Base-by-base conservation (phyloP, 2,797 vertebrate genomes). In the Gallinago stenura region DNA sequence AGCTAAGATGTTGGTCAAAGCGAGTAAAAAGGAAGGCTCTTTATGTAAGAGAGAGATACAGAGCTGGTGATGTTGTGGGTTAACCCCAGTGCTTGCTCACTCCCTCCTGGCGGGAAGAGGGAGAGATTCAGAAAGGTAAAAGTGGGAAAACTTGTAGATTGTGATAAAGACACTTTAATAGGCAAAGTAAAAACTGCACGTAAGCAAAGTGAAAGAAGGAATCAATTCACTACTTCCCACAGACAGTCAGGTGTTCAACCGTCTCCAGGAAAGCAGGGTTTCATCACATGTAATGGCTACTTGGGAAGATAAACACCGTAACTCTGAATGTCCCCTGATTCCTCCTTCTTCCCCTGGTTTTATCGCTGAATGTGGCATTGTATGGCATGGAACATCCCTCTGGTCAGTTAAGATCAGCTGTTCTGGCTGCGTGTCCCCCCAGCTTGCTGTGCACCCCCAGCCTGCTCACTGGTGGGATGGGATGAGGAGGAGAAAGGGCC, bases 201-300 rank as follows among this genome's bases (percentile, higher is more conserved):
- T 3, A 66, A 87, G 41, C 21, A 77, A 80, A 75, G 4, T 2
- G 30, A 81, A 87, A 4, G 6, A 66, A 66, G 11, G 21, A 61
- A 54, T 78, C 73, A 0, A 35, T 84, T 87, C 21, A 31, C 21
- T 7, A 2, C 11, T 83, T 61, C 54, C 60, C 53, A 10, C 7
- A 0, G 7, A n/a, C 17, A 53, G 28, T 35, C 8, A 35, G 30
- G 3, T 54, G 10, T 87, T 87, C 64, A 69, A 46, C 21, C 14
- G 54, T 46, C 30, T 53, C 43, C 48, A 46, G 33, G n/a, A 82
- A 17, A 71, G 19, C 25, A 9, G 18, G 30, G 30, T 9, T 81
- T 14, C 30, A 18, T 39, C 28, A 48, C 0, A 0, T 2, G 0
- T 21, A 30, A 43, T 0, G 3, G 8, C 26, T 39, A 57, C 20